These are phyloP conservation scores for Drosophila robusta DNA, from an alignment of 2,888 invertebrate species.

Conservation along the genomic window DNA sequence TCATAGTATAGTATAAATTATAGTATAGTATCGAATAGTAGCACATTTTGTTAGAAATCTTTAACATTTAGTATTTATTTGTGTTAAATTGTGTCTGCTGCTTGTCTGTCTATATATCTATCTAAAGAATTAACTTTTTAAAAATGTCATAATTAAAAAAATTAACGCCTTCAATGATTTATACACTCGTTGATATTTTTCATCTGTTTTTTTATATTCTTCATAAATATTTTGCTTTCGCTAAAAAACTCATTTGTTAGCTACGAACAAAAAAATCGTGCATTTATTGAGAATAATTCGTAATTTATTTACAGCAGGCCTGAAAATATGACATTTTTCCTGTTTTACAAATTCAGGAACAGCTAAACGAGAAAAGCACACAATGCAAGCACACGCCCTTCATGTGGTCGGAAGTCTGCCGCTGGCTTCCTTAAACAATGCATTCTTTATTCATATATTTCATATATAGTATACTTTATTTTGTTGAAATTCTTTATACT, in stretches of 20 bases:
- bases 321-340: conserved; percentile 35
- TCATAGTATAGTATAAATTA: too few species aligned
- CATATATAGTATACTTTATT: conserved; percentile 1
- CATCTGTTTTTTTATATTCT: background rate
- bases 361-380: conserved; percentile 10
- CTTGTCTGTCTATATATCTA: too few species aligned
- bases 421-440: conserved; percentile 47
- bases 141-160: background rate
- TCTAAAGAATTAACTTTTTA: background rate
- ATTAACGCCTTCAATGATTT: conserved; percentile 3
- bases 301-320: conserved; percentile 31
- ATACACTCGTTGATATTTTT: conserved; percentile 7
- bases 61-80: too few species aligned
- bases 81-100: too few species aligned
- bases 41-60: too few species aligned
- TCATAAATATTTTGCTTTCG: background rate
- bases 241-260: conserved; percentile 26
- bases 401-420: conserved; percentile 48
- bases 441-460: conserved; percentile 31
- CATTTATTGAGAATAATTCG: conserved; percentile 11
- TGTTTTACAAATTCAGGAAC: conserved; percentile 46
- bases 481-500: conserved; percentile 15
- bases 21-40: too few species aligned
- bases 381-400: conserved; percentile 34
- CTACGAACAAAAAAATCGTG: conserved; percentile 14